Evolutionary conservation across 1,140 invertebrate genomes (phyloP), one percentile per base, ranked within the genome.

Genomic region (Orussus abietinus): DNA sequence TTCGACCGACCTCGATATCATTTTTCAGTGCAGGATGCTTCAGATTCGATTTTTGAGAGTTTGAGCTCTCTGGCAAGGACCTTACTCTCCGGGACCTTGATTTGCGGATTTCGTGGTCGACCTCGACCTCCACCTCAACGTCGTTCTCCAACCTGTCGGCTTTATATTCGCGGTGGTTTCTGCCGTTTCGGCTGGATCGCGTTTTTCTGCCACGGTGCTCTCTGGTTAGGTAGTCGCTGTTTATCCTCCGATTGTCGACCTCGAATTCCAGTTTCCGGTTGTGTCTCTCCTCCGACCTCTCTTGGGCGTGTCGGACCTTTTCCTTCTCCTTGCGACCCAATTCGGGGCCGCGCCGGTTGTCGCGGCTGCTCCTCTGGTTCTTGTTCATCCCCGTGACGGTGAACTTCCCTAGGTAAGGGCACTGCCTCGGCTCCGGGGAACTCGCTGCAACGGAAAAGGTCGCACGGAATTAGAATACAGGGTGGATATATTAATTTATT

Each of bases 391-490:
- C 79, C 13, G 78, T 77, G 11, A 86, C 79, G 10, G 75, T 75
- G 66, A 83, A 86, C 49, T 83, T 78, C 0, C 84, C 84, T 49
- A 82, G 64, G 55, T 84, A 80, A 0, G 84, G 84, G 62, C 84
- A 86, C 20, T 79, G 75, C 43, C 77, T 69, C 4, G 78, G 77
- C 36, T 79, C 77, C 25, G 81, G 76, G 3, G 77, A 75, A 12
- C 80, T 81, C 5, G 83, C 84, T 86, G 75, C 4, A 79, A 81
- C 55, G 59, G 49, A 61, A 64, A 48, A 59, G 47, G 32, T 20
- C 17, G 1, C 2, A 20, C 5, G 7, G 15, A 41, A 37, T 37
- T 31, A 38, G 21, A 18, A n/a, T 12, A 34, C 25, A 14, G 29
- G 13, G 41, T 9, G 15, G 18, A 37, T n/a, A 22, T 22, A 38